Evolutionary conservation across 2,113 vertebrate genomes (phyloP), one percentile per base, ranked within the genome.

Genomic region (Rhinolophus ferrumequinum): DNA sequence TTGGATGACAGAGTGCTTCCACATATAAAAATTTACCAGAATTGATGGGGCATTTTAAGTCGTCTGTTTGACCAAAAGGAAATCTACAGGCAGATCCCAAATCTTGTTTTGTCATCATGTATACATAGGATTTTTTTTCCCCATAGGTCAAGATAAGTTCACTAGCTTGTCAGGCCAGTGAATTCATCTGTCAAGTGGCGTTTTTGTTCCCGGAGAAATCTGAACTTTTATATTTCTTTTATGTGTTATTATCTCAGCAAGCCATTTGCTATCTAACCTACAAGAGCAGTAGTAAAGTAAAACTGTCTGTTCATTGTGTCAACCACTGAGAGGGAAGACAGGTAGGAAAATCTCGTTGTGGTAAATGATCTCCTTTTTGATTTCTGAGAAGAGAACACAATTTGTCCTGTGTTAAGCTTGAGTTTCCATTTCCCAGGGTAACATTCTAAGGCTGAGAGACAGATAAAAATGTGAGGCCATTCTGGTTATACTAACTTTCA

Each of bases 241-340:
- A 96, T 75, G 70, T 86, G 85, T 72, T 94, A 70, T 85, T 96
- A 93, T 94, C 44, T 79, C 75, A 83, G 94, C 52, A 97, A 95
- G n/a, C 30, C 58, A 76, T 83, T 97, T 96, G 44, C 73, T 86
- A 89, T 50, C 58, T 80, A 97, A 86, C 62, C 69, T 80, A 91
- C 3, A 52, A 92, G 79, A 89, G 69, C 35, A 75, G 41, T 44
- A 79, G 89, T 82, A 94, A 94, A 56, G 44, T 70, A 79, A 97
- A 95, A 81, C 33, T 41, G 26, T 70, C 85, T 89, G 72, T 44
- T 95, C 86, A 87, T 18, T 87, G 86, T 80, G 83, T 86, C 83
- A 70, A 87, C 97, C 93, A 80, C 54, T 93, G 93, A 93, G 79
- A 92, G 8, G 12, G 76, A 93, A 92, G 50, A 69, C 35, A 66